Base-by-base conservation (phyloP, 1,140 invertebrate genomes). In the Meteorus sp. region DNA sequence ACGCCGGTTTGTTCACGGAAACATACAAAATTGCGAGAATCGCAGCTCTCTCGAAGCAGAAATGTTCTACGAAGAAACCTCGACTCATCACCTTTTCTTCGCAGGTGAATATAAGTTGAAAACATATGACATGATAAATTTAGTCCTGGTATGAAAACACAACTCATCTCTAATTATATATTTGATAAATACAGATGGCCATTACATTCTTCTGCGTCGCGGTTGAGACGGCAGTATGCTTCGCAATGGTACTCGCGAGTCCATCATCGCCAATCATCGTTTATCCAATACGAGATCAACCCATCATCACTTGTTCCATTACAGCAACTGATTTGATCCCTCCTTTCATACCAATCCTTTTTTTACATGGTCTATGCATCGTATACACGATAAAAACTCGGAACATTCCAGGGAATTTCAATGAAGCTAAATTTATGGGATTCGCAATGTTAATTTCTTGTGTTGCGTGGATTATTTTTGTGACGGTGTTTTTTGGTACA, bases 381-480 rank as follows among this genome's bases (percentile, higher is more conserved):
- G 73, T 92, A 7, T 94, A 93, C 73, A 92, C 92, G 0, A 81
- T 95, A 7, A 93, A 93, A 76, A 94, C 92, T 0, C 76, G 92
- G 11, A 93, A 93, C 69, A 84, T 94, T 35, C 92, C 92, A 0
- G 92, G 93, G 76, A 94, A 94, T 73, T 94, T 94, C 72, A 94
- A 94, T 76, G 90, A 92, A 71, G 88, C 89, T 0, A 90, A 91
- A 74, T 91, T 90, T 67, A 91, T 91, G 60, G 90, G 89, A 9
- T 92, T 91, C 63, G 89, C 90, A 2, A 93, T 92, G 90, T 94
- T 94, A 72, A 91, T 91, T 0, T 94, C 92, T 0, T 89, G 91
- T 62, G 90, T 94, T 11, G 91, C 93, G 59, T 94, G 92, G 92
- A 79, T 91, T 19, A 92, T 92, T n/a, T 94, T 94, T 75, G 82